Evolutionary conservation across 2,113 vertebrate species (phyloP), one percentile per base, ranked within the genome.

Genomic region (Falcunculus frontatus): DNA sequence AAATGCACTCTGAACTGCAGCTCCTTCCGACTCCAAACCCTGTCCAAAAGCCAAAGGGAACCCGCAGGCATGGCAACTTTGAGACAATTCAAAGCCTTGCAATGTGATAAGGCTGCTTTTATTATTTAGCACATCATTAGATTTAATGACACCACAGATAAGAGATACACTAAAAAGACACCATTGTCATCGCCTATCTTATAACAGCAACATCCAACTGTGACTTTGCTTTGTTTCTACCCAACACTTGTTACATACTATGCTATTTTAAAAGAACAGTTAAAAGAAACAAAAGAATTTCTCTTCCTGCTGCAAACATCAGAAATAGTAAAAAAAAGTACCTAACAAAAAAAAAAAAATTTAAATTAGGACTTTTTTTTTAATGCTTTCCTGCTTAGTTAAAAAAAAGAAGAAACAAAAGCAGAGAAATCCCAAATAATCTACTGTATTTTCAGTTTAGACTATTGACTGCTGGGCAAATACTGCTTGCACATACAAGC

Each of bases 101-200:
- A 32, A 72, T 74, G 86, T 46, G 95, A 96, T 96, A 95, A 96
- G 79, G 63, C 56, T 86, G 94, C 73, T 91, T 93, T 92, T 91
- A 93, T 94, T 96, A 96, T 96, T 96, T 90, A 92, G 89, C 93
- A 94, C 95, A 95, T 96, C 95, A 88, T 97, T 96, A 95, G 76
- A 59, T 87, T 97, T 97, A 96, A 96, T 90, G 78, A 94, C 85
- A 94, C 84, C 52, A 84, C 69, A 92, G 96, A 96, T 96, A 96
- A 97, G 86, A 96, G 97, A 96, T 80, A 88, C 81, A 70, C 84
- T 96, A 68, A 95, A 96, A 93, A 90, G 95, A 97, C 96, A 96
- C 47, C 62, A 97, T 96, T 97, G 97, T 96, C 95, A 92, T 85
- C 3, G 55, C 88, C 92, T 95, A 95, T 95, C 96, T 96, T 88